Conservation (phyloP, 2,113 vertebrate species). For the Phodopus roborovskii region DNA sequence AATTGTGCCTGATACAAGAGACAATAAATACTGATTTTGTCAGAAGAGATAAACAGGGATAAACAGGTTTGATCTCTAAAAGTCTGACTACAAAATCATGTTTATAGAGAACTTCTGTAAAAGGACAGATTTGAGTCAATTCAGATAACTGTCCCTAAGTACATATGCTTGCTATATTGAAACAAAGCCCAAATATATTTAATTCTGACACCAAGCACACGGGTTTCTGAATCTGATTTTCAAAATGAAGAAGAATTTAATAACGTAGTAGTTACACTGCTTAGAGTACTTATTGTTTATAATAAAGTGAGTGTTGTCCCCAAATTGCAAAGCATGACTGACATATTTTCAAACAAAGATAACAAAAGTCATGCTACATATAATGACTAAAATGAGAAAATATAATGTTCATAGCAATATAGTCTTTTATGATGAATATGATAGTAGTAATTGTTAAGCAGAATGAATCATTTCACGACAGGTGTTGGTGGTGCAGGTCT, state of each 20-base stretch:
- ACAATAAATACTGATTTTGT: not conserved
- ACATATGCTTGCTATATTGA: not conserved
- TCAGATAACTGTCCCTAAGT: not conserved
- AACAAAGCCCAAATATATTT: not conserved
- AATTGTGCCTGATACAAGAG: not conserved
- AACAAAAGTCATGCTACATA: not conserved
- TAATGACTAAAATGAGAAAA: not conserved
- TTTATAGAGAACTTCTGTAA: not conserved
- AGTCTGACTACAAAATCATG: not conserved
- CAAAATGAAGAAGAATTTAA: not conserved
- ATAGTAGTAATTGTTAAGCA: not conserved
- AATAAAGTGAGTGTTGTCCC: not conserved
- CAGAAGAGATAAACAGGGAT: not conserved
- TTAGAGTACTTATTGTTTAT: not conserved
- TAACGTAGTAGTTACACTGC: not conserved
- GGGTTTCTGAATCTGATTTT: not conserved
- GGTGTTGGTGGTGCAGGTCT: too few species aligned
- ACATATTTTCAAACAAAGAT: slow-evolving; percentile 41
- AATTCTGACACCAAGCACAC: not conserved
- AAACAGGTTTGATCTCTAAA: not conserved
- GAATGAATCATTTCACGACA: not conserved
- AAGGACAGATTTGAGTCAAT: not conserved
- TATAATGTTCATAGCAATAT: not conserved
- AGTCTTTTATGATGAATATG: not conserved
- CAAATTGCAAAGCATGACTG: not conserved